phyloP scores from a whole-genome alignment of 2,797 vertebrate species.

The Pipistrellus kuhlii region DNA sequence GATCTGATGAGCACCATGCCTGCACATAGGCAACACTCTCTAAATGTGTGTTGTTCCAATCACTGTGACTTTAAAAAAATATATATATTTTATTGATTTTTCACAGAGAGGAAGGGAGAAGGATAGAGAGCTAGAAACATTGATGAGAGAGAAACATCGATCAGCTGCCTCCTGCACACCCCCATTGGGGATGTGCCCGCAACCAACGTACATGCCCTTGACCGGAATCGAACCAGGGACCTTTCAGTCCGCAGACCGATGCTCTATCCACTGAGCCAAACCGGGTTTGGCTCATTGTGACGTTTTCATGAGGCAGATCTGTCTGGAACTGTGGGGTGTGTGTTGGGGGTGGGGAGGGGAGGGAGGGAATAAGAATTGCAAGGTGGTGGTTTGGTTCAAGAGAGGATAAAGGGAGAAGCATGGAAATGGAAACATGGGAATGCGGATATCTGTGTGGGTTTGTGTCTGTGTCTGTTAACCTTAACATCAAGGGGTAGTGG shows the following conservation, averaged over 20 bases:
- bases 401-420: background rate
- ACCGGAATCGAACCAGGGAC: too few relatives aligned
- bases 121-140: too few relatives aligned
- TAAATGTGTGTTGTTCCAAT: background rate
- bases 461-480: background rate
- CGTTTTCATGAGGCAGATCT: background rate
- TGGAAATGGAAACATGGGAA: background rate
- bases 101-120: too few relatives aligned
- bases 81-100: too few relatives aligned
- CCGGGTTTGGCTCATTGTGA: background rate
- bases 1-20: background rate
- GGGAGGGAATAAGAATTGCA: background rate
- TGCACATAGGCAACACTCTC: background rate
- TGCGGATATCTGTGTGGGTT: background rate
- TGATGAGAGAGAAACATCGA: too few relatives aligned
- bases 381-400: background rate
- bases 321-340: background rate
- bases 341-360: background rate
- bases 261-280: too few relatives aligned
- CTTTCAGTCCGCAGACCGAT: too few relatives aligned
- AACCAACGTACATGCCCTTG: too few relatives aligned
- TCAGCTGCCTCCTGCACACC: too few relatives aligned
- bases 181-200: too few relatives aligned
- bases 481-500: background rate
- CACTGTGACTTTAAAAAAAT: too few relatives aligned